Percentiles rank a stretch among this genome's conserved stretches.
phyloP scores from a whole-genome alignment of 2,888 invertebrate genomes.

The Spisula solida region DNA sequence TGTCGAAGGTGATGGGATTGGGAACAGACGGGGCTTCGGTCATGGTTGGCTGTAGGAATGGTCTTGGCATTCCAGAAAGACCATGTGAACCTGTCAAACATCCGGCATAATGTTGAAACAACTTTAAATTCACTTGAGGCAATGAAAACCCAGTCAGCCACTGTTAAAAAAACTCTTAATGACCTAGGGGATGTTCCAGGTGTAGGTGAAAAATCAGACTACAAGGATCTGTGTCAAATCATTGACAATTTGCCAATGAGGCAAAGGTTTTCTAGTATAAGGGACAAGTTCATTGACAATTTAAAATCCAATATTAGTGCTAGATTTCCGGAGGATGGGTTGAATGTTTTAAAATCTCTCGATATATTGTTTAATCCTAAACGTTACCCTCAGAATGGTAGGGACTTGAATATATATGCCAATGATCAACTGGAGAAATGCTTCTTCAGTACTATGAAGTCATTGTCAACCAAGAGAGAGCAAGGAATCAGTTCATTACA shows the following conservation, averaged over 20 bases:
- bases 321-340: slow-evolving; percentile 47
- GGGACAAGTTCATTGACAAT: slow-evolving; percentile 38
- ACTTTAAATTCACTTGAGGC: slow-evolving; percentile 42
- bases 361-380: slow-evolving; percentile 50
- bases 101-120: slow-evolving; percentile 53
- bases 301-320: slow-evolving; percentile 40
- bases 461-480: neutral
- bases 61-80: slow-evolving; percentile 60
- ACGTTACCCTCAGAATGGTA: slow-evolving; percentile 49
- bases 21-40: slow-evolving; percentile 53
- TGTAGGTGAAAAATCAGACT: slow-evolving; percentile 23
- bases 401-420: neutral
- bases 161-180: slow-evolving; percentile 38
- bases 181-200: too few relatives aligned
- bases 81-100: slow-evolving; percentile 52
- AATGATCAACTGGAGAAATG: slow-evolving; percentile 16
- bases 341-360: slow-evolving; percentile 44
- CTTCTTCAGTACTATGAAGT: too few relatives aligned
- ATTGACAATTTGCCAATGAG: neutral
- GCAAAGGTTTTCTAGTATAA: slow-evolving; percentile 36
- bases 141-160: slow-evolving; percentile 52
- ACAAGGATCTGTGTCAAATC: slow-evolving; percentile 33
- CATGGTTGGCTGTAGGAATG: slow-evolving; percentile 44
- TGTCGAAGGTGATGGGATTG: slow-evolving; percentile 43
- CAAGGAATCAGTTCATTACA: slow-evolving; percentile 35